Evolutionary conservation across 2,113 vertebrate genomes (phyloP).

Genomic region (Crotalus horridus): DNA sequence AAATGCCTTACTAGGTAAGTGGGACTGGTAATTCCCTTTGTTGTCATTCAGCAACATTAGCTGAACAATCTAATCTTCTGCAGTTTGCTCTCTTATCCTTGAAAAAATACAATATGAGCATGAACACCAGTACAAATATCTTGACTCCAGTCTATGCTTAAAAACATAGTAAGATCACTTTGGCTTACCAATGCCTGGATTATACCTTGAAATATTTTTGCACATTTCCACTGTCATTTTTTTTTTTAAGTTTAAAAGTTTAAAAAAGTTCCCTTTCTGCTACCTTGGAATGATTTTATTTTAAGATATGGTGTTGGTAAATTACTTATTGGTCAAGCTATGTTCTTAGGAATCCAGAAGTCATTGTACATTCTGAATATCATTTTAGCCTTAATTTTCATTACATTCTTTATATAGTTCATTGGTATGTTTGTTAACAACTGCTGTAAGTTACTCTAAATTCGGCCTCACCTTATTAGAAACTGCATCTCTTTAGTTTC

Average conservation of each 20-base stretch:
- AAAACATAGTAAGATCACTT: not conserved
- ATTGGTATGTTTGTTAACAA: not conserved
- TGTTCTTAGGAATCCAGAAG: not conserved
- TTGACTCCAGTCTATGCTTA: conserved; percentile 18
- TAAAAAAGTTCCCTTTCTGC: not conserved
- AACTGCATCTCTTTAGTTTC: not conserved
- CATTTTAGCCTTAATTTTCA: not conserved
- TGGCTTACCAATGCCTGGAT: conserved; percentile 12
- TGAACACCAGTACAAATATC: not conserved
- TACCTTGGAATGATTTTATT: not conserved
- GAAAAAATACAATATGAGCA: conserved; percentile 12
- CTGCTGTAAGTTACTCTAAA: not conserved
- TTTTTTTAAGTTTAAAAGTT: not conserved
- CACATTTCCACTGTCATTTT: not conserved
- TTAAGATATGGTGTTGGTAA: not conserved
- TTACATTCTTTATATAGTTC: not conserved
- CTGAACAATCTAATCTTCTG: not conserved
- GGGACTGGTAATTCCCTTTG: not conserved
- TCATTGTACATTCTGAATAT: not conserved
- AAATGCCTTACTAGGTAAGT: conserved; percentile 91
- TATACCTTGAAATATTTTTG: conserved; percentile 18
- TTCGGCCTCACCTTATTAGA: not conserved
- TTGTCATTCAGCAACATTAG: not conserved
- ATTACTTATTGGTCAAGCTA: not conserved
- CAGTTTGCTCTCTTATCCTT: conserved; percentile 30